A percentile compares a stretch with the other conserved stretches of the same genome.
These are phyloP conservation scores for Macropodus opercularis DNA, from an alignment of 2,797 vertebrate genomes.

Conservation along the genomic window DNA sequence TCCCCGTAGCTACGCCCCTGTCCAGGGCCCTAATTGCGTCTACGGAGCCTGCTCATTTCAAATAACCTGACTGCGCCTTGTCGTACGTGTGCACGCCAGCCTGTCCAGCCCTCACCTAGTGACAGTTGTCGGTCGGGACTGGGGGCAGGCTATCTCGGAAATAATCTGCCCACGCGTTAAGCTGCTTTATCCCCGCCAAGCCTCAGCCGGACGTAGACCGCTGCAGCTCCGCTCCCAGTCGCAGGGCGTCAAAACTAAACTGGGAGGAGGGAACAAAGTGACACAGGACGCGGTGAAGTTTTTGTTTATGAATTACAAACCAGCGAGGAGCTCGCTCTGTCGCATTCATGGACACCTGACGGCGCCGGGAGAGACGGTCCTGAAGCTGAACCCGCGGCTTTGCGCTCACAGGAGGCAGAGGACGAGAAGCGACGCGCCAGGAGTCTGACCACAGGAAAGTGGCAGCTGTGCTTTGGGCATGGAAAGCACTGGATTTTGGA, in stretches of 20 bases:
- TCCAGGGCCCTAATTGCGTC: conserved; percentile 22
- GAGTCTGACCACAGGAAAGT: conserved; percentile 63
- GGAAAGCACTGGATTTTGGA: conserved; percentile 67
- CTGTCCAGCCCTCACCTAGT: conserved; percentile 30
- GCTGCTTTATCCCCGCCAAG: conserved; percentile 75
- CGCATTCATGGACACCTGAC: conserved; percentile 33
- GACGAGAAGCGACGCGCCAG: conserved; percentile 44
- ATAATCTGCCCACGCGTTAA: conserved; percentile 80
- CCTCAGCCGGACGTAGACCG: conserved; percentile 49
- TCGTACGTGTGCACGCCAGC: conserved; percentile 3
- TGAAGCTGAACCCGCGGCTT: conserved; percentile 28
- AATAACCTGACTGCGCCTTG: conserved; percentile 36
- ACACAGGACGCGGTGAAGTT: conserved; percentile 8
- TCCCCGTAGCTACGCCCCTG: conserved; percentile 18
- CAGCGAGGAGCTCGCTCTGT: conserved; percentile 6
- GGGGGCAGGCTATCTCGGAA: conserved; percentile 71
- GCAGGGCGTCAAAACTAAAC: conserved; percentile 22
- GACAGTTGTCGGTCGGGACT: conserved; percentile 46
- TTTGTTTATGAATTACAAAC: background rate
- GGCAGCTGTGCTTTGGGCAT: conserved; percentile 65
- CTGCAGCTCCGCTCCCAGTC: conserved; percentile 40
- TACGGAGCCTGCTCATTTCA: conserved; percentile 32
- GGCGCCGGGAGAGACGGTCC: conserved; percentile 18
- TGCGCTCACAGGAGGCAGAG: conserved; percentile 18
- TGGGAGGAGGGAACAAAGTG: conserved; percentile 52